A percentile compares a stretch with the other conserved stretches of the same genome.
phyloP scores from a whole-genome alignment of 2,113 vertebrate genomes.

The Urocynchramus pylzowi region DNA sequence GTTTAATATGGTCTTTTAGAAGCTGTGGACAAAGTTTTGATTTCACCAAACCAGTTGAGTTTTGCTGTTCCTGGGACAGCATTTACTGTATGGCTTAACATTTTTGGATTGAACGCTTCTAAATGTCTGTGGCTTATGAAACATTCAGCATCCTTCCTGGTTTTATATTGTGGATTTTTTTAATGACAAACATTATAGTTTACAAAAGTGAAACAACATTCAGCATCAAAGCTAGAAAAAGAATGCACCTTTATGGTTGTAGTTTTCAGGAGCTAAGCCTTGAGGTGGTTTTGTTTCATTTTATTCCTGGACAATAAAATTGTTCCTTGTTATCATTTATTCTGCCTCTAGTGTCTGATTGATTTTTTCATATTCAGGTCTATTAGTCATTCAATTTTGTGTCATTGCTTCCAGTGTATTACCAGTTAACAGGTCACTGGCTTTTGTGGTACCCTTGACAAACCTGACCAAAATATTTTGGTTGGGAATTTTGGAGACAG shows the following conservation, averaged over 20 bases:
- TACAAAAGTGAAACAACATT: neutral
- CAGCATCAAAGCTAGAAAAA: neutral
- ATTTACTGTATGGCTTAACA: neutral
- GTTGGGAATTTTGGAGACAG: neutral
- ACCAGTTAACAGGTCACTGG: neutral
- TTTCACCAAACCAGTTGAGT: neutral
- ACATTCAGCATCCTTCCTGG: neutral
- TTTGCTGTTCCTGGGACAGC: neutral
- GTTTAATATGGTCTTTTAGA: neutral
- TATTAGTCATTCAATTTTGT: neutral
- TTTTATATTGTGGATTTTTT: neutral
- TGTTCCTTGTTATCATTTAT: neutral
- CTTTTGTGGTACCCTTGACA: neutral
- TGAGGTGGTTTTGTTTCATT: neutral
- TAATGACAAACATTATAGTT: neutral
- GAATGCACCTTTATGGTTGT: neutral
- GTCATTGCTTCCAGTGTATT: fast-evolving
- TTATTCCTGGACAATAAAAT: neutral
- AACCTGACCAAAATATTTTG: neutral
- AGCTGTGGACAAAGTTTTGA: neutral
- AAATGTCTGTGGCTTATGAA: neutral
- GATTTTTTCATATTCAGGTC: neutral
- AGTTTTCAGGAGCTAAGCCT: neutral
- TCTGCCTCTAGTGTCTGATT: neutral
- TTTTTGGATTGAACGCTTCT: neutral